Evolutionary conservation across 2,797 vertebrate species (phyloP).

Genomic region (Momotus momota): DNA sequence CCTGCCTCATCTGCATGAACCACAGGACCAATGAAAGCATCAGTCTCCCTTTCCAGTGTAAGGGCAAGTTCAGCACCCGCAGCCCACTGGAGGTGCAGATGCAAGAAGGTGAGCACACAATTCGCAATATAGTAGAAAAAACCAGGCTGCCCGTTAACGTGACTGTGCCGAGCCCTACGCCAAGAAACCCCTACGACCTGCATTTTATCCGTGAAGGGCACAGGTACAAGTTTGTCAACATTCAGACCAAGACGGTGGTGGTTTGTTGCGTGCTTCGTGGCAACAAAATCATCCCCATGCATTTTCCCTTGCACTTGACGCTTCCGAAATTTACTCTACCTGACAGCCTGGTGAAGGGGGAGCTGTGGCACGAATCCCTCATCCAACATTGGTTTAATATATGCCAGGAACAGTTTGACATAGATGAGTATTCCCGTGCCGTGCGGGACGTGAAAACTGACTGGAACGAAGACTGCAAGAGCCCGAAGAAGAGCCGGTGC

Average conservation of each 20-base stretch:
- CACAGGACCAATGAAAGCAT: constrained; percentile 99
- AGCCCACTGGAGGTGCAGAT: constrained; percentile 97
- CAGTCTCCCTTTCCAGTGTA: constrained; percentile 98
- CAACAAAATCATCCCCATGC: constrained; percentile 92
- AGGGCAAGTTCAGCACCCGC: constrained; percentile 95
- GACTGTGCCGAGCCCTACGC: constrained; percentile 90
- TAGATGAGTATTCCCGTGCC: constrained; percentile 94
- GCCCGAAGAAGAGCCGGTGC: constrained; percentile 91
- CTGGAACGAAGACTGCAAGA: constrained; percentile 95
- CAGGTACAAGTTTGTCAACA: constrained; percentile 97
- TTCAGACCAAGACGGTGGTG: constrained; percentile 98
- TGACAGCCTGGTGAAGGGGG: constrained; percentile 91
- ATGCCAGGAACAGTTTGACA: constrained; percentile 97
- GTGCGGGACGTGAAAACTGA: constrained; percentile 93
- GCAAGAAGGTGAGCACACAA: constrained; percentile 98
- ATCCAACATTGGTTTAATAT: constrained; percentile 94
- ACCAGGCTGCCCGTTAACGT: constrained; percentile 96
- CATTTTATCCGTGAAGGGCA: constrained; percentile 97
- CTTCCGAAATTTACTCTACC: constrained; percentile 90
- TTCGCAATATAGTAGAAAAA: constrained; percentile 97
- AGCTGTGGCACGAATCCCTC: constrained; percentile 90
- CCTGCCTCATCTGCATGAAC: constrained; percentile 99
- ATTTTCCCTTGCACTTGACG: constrained; percentile 92
- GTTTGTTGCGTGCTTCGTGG: constrained; percentile 92
- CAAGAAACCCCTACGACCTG: constrained; percentile 94